phyloP scores from a whole-genome alignment of 2,113 vertebrate species.

The Nothocercus nigrocapillus region DNA sequence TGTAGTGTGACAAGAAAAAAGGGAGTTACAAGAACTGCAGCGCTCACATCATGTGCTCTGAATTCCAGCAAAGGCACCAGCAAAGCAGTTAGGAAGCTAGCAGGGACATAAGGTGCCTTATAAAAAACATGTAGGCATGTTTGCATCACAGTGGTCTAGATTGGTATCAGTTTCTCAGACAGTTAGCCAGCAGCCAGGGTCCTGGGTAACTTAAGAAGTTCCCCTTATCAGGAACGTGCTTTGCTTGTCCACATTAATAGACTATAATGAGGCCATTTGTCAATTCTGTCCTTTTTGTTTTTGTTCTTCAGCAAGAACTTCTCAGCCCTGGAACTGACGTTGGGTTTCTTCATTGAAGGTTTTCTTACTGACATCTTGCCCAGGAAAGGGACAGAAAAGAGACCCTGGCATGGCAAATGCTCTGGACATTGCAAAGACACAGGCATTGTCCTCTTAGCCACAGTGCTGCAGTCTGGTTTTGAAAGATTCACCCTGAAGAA shows the following conservation, averaged over 20 bases:
- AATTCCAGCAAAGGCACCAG: not conserved
- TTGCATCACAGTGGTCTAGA: not conserved
- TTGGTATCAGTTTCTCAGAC: not conserved
- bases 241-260: not conserved
- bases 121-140: not conserved
- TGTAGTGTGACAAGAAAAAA: not conserved
- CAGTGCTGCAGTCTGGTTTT: not conserved
- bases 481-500: not conserved
- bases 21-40: not conserved
- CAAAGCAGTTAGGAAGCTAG: not conserved
- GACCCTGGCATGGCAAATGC: fast-evolving
- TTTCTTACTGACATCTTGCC: not conserved
- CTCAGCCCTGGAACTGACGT: not conserved
- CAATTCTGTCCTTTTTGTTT: not conserved
- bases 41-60: fast-evolving
- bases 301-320: not conserved
- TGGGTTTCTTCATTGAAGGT: not conserved
- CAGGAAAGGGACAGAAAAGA: not conserved
- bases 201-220: not conserved
- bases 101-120: not conserved
- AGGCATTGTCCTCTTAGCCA: not conserved
- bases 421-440: not conserved
- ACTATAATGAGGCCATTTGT: not conserved
- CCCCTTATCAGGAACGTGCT: not conserved
- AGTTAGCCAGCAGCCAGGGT: not conserved